Percentiles rank a stretch among this genome's conserved stretches.
Conservation (phyloP, 2,113 vertebrate species). For the Formicarius rufipectus region DNA sequence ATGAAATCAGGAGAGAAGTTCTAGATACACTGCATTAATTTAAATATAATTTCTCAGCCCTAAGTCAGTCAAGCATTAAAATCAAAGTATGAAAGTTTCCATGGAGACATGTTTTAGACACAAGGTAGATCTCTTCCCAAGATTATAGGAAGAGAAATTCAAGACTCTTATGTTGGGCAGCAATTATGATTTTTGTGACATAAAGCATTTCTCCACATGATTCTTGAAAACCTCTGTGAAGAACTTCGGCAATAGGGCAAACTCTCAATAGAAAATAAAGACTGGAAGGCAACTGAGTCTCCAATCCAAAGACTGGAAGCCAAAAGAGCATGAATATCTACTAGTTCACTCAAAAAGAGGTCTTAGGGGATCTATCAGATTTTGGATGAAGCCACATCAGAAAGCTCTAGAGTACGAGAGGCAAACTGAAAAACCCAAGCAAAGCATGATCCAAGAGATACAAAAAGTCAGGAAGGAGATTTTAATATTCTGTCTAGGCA, state of each 20-base stretch:
- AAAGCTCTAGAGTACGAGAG: neutral
- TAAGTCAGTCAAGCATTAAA: neutral
- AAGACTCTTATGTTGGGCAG: neutral
- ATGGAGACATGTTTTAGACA: neutral
- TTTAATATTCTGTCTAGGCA: neutral
- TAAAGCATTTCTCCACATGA: neutral
- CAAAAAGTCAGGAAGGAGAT: neutral
- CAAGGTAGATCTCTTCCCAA: neutral
- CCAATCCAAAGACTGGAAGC: neutral
- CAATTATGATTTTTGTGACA: neutral
- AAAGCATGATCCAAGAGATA: neutral
- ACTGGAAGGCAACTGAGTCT: neutral
- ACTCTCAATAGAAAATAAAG: neutral
- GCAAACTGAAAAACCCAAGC: neutral
- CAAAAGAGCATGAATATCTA: neutral
- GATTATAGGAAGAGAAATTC: neutral
- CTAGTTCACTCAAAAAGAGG: neutral
- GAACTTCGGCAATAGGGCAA: neutral
- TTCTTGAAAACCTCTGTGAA: neutral
- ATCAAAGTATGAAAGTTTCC: neutral
- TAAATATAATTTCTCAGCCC: neutral
- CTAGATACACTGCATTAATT: neutral
- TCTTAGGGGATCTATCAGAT: neutral
- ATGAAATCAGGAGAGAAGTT: neutral
- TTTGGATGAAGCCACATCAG: neutral